Evolutionary conservation across 2,888 invertebrate genomes (phyloP).

Genomic region (Caenorhabditis macrosperma): DNA sequence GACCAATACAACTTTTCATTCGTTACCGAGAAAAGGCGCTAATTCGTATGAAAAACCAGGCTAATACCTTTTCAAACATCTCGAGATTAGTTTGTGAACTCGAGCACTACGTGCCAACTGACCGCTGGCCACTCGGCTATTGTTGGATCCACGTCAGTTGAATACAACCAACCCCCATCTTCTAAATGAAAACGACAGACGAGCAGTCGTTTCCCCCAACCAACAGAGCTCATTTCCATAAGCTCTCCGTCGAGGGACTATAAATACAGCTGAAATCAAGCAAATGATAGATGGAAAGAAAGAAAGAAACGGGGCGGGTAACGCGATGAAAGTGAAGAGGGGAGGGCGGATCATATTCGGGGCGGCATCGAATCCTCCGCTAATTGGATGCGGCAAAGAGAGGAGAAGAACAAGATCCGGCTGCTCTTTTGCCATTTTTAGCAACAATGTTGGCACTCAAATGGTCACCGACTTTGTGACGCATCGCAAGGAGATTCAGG

Average conservation of each 20-base stretch:
- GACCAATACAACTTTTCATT: background rate
- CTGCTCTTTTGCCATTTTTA: constrained; percentile 1
- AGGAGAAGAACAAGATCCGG: constrained; percentile 1
- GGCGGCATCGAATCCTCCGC: background rate
- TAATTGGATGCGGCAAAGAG: background rate
- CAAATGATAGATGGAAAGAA: too few relatives aligned
- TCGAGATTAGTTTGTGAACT: background rate
- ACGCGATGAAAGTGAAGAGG: constrained; percentile 12
- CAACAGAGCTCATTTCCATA: constrained; percentile 36
- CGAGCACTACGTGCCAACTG: background rate
- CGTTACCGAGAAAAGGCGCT: background rate
- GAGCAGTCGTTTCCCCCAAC: constrained; percentile 8
- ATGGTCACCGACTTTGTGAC: background rate
- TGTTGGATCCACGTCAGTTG: too few relatives aligned
- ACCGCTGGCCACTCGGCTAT: background rate
- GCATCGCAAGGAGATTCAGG: background rate
- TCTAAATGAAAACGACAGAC: constrained; percentile 5
- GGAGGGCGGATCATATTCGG: constrained; percentile 43
- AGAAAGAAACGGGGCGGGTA: background rate
- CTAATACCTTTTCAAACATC: background rate
- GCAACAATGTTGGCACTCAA: background rate
- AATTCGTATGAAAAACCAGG: background rate
- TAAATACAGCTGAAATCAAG: constrained; percentile 18
- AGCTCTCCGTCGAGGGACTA: background rate
- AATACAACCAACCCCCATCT: background rate